phyloP scores from a whole-genome alignment of 2,113 vertebrate genomes.

The Esox niger region DNA sequence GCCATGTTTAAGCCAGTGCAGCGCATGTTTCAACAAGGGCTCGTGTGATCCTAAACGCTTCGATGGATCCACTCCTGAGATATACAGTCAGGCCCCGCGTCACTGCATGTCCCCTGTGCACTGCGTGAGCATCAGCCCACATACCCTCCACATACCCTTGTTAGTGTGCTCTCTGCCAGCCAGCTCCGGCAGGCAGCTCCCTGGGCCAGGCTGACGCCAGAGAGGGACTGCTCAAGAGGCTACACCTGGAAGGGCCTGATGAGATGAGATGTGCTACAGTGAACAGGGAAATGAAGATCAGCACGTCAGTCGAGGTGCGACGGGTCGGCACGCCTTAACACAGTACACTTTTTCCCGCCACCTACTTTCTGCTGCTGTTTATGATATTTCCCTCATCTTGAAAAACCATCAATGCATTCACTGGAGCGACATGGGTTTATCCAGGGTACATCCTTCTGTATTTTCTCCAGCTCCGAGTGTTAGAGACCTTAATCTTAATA shows the following conservation, averaged over 20 bases:
- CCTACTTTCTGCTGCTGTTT: slow-evolving; percentile 31
- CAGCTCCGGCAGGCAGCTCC: slow-evolving; percentile 23
- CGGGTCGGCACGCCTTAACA: slow-evolving; percentile 52
- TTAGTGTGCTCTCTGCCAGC: slow-evolving; percentile 63
- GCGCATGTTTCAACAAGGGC: slow-evolving; percentile 5
- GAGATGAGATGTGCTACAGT: slow-evolving; percentile 68
- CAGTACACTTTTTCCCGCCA: slow-evolving; percentile 37
- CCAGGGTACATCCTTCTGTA: slow-evolving; percentile 23
- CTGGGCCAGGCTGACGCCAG: slow-evolving; percentile 38
- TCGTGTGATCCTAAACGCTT: background rate
- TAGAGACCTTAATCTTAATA: slow-evolving; percentile 30
- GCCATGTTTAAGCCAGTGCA: background rate
- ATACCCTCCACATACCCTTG: slow-evolving; percentile 57
- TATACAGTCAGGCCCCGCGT: slow-evolving; percentile 30
- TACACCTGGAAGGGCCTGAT: slow-evolving; percentile 61
- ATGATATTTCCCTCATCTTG: slow-evolving; percentile 43
- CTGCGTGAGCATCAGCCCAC: slow-evolving; percentile 17
- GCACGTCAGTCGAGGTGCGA: slow-evolving; percentile 48
- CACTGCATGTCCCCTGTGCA: slow-evolving; percentile 29
- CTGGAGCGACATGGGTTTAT: slow-evolving; percentile 41
- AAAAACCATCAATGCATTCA: slow-evolving; percentile 43
- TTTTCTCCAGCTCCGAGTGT: slow-evolving; percentile 11
- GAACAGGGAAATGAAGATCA: slow-evolving; percentile 72
- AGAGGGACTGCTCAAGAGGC: slow-evolving; percentile 41
- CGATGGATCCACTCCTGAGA: slow-evolving; percentile 11